Percentiles rank a stretch among this genome's conserved stretches.
Conservation (phyloP, 2,797 vertebrate species). For the Rhinatrema bivittatum region DNA sequence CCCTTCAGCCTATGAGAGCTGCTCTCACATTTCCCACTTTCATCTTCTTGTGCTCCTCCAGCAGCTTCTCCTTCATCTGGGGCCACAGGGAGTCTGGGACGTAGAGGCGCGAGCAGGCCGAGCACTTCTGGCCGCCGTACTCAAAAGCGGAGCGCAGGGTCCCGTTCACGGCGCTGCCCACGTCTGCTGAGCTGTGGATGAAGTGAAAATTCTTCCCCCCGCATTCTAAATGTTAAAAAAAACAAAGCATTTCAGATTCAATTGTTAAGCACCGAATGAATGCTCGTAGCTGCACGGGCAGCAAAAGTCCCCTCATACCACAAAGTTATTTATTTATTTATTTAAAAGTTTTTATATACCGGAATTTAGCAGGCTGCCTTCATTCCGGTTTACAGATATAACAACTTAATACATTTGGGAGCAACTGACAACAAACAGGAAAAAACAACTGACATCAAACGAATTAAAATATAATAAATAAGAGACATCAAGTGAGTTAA, state of each 20-base stretch:
- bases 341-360: too few species aligned
- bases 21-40: slow-evolving; percentile 82
- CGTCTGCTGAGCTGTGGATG: slow-evolving; percentile 76
- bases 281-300: too few species aligned
- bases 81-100: slow-evolving; percentile 79
- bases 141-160: slow-evolving; percentile 90
- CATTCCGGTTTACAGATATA: too few species aligned
- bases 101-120: slow-evolving; percentile 90
- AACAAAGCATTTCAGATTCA: not conserved
- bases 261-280: too few species aligned
- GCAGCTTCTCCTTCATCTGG: slow-evolving; percentile 68
- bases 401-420: too few species aligned
- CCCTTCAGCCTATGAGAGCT: slow-evolving; percentile 16
- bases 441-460: too few species aligned
- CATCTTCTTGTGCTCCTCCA: slow-evolving; percentile 69
- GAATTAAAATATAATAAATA: too few species aligned
- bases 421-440: too few species aligned
- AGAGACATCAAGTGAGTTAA: too few species aligned
- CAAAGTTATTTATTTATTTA: too few species aligned
- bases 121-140: slow-evolving; percentile 91
- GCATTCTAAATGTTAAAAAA: slow-evolving; percentile 67
- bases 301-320: too few species aligned
- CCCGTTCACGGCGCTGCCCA: slow-evolving; percentile 74
- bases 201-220: slow-evolving; percentile 97
- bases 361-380: too few species aligned